Conservation (phyloP, 2,888 invertebrate genomes). For the Tipula confusa region DNA sequence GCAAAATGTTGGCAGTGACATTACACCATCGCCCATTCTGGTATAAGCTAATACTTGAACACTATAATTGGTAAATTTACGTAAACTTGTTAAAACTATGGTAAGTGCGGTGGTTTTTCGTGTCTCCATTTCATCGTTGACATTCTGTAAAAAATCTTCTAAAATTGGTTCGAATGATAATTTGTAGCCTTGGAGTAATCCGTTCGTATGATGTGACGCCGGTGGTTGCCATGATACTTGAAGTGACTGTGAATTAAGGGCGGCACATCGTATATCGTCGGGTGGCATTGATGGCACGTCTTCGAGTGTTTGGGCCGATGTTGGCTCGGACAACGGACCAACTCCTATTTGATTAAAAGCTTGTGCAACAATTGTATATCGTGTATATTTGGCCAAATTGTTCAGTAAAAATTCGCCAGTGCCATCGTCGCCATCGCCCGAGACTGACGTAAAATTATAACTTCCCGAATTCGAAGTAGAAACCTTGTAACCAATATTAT, state of each 20-base stretch:
- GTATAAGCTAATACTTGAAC: slow-evolving; percentile 75
- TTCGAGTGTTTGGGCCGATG: slow-evolving; percentile 66
- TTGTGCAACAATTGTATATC: slow-evolving; percentile 66
- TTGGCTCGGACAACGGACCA: slow-evolving; percentile 65
- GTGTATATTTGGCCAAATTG: slow-evolving; percentile 61
- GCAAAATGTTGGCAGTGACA: slow-evolving; percentile 64
- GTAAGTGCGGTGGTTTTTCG: slow-evolving; percentile 66
- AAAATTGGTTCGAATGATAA: slow-evolving; percentile 63
- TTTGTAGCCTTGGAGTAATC: slow-evolving; percentile 72
- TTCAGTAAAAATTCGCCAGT: slow-evolving; percentile 61
- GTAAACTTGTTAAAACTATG: slow-evolving; percentile 64
- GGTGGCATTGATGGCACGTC: slow-evolving; percentile 78
- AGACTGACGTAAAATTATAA: slow-evolving; percentile 65
- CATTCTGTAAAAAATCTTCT: slow-evolving; percentile 51
- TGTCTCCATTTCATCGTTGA: slow-evolving; percentile 56
- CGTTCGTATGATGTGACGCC: slow-evolving; percentile 66
- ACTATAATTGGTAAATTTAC: slow-evolving; percentile 76
- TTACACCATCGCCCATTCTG: slow-evolving; percentile 69
- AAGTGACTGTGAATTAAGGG: slow-evolving; percentile 68
- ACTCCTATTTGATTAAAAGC: slow-evolving; percentile 71
- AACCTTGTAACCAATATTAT: slow-evolving; percentile 58
- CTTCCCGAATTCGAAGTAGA: slow-evolving; percentile 52
- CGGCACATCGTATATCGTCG: slow-evolving; percentile 69
- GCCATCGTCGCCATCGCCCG: slow-evolving; percentile 65
- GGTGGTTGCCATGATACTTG: slow-evolving; percentile 79